Base-by-base conservation (phyloP, 2,113 vertebrate genomes). In the Sinosuthora webbiana region DNA sequence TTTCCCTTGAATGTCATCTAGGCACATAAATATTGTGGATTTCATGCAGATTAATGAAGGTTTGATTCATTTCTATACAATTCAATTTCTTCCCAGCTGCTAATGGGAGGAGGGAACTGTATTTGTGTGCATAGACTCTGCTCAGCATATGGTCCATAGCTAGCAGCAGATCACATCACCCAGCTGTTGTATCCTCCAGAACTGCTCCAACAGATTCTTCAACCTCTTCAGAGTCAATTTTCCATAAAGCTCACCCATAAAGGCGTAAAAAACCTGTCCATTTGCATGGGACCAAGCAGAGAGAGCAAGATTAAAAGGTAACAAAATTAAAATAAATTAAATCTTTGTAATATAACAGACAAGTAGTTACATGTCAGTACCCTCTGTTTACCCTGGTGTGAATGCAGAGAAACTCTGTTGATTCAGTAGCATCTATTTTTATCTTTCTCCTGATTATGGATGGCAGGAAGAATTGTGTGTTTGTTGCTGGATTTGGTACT, bases 111-210 rank as follows among this genome's bases (percentile, higher is more conserved):
- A 88, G 62, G 53, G 81, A 83, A 42, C 69, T 86, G n/a, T 55
- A n/a, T 88, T 94, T 93, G 60, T 88, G 45, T 73, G 47, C 35
- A 53, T 9, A 90, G 65, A 57, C 73, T 87, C 37, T 62, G 74
- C 64, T 91, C 47, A 81, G 78, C 90, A 82, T 93, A 82, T 90
- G 89, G 75, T 92, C 74, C 65, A 42, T 59, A 88, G 83, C 49
- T 87, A 90, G 93, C 78, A 90, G 93, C 64, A 90, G 75, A 71
- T 78, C 89, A 93, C 56, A 82, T 71, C 88, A 69, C 53, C 71
- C 92, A 97, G 96, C 86, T 97, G 90, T 70, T 96, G 16, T 67
- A 64, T 79, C 60, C 67, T 90, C 25, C 56, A 87, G 78, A 45
- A 76, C 30, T 67, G 30, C 45, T 92, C 44, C 53, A 82, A 71